Conservation (phyloP, 64 coral and sea anemone genomes). For the Pocillopora damicornis region DNA sequence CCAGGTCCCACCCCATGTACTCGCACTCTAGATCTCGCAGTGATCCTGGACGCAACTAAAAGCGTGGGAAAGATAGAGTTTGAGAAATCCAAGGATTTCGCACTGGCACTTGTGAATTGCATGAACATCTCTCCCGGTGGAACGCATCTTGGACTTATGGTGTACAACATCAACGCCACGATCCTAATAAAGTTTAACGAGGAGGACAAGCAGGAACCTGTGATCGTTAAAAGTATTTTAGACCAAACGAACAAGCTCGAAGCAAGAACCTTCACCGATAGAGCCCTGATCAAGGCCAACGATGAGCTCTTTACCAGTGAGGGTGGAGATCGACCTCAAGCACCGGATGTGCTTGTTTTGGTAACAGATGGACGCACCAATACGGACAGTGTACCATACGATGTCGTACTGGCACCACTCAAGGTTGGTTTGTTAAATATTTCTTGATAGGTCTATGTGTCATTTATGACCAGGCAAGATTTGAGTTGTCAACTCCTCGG, state of each 20-base stretch:
- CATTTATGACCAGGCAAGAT: too few relatives aligned
- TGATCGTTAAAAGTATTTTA: conserved; percentile 32
- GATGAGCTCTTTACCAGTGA: conserved; percentile 15
- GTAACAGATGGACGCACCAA: conserved; percentile 53
- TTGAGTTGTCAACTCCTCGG: too few relatives aligned
- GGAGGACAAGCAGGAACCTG: neutral
- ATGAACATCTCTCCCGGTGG: neutral
- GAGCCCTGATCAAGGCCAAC: conserved; percentile 31
- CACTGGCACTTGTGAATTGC: neutral
- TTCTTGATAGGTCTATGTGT: too few relatives aligned
- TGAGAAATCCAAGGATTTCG: neutral
- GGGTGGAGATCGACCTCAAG: conserved; percentile 13
- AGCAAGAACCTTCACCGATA: conserved; percentile 23
- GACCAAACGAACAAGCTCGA: neutral
- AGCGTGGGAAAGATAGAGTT: neutral
- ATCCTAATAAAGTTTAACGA: neutral
- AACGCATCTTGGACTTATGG: neutral
- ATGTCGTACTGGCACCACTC: conserved; percentile 5
- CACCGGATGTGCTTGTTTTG: conserved; percentile 44
- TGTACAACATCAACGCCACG: neutral
- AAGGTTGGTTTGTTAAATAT: conserved; percentile 9
- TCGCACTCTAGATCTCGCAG: neutral
- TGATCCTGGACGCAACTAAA: conserved; percentile 13
- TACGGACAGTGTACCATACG: neutral
- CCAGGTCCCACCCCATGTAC: conserved; percentile 1